phyloP scores from a whole-genome alignment of 2,113 vertebrate species.

The Ailurus styani region DNA sequence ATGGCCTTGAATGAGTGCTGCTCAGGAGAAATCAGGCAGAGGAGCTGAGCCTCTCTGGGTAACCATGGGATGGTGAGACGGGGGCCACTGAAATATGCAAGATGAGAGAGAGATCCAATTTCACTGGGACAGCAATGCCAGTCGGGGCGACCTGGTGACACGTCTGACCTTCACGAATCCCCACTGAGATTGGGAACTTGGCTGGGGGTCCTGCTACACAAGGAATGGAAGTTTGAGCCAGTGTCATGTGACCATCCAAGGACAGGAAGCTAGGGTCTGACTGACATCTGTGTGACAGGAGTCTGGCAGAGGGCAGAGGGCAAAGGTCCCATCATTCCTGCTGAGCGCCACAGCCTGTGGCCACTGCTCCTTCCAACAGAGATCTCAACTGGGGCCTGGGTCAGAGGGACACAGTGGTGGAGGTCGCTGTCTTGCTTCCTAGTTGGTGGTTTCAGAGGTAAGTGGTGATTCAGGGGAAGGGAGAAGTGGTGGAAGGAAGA shows the following conservation, averaged over 20 bases:
- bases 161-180: not conserved
- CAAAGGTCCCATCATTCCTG: not conserved
- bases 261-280: not conserved
- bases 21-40: not conserved
- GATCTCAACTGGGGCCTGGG: not conserved
- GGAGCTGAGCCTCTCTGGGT: not conserved
- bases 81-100: not conserved
- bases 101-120: not conserved
- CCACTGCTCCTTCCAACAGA: not conserved
- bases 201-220: not conserved
- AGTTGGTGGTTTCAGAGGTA: slow-evolving; percentile 1
- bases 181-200: not conserved
- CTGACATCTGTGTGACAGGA: not conserved
- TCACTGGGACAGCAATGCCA: not conserved
- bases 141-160: not conserved
- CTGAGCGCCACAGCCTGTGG: not conserved
- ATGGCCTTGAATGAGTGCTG: not conserved
- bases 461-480: not conserved
- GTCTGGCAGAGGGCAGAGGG: not conserved
- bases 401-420: not conserved
- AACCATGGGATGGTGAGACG: not conserved
- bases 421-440: not conserved
- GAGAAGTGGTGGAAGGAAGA: not conserved
- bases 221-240: not conserved
- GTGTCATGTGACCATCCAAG: not conserved